A percentile compares a stretch with the other conserved stretches of the same genome.
phyloP scores from a whole-genome alignment of 1,140 invertebrate genomes.

The Alviniconcha marisindica region DNA sequence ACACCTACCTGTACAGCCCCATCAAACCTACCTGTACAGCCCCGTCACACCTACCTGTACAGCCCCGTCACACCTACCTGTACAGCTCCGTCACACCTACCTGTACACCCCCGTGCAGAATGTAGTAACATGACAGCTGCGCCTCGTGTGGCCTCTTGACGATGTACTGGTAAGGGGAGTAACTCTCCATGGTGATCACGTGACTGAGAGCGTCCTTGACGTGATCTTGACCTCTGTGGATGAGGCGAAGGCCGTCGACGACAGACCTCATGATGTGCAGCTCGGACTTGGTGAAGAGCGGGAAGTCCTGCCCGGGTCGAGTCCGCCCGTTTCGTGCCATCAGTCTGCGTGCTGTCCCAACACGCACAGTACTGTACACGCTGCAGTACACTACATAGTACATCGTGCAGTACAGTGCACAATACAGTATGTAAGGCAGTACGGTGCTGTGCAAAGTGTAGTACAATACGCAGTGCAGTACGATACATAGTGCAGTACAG shows the following conservation, averaged over 20 bases:
- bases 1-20: too few relatives aligned
- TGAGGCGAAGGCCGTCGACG: conserved; percentile 63
- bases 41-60: too few relatives aligned
- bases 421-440: too few relatives aligned
- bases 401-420: too few relatives aligned
- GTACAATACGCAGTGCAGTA: too few relatives aligned
- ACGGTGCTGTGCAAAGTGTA: too few relatives aligned
- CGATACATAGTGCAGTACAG: too few relatives aligned
- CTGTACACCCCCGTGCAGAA: conserved; percentile 64
- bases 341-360: conserved; percentile 49
- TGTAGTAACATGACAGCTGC: conserved; percentile 64
- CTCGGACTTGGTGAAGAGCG: conserved; percentile 56
- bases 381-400: too few relatives aligned
- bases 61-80: too few relatives aligned
- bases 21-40: too few relatives aligned
- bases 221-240: conserved; percentile 67
- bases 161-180: conserved; percentile 61
- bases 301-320: conserved; percentile 35
- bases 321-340: conserved; percentile 58
- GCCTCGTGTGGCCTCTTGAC: conserved; percentile 59
- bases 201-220: conserved; percentile 66
- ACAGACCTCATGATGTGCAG: conserved; percentile 60
- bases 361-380: too few relatives aligned
- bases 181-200: conserved; percentile 60
- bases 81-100: too few relatives aligned